Evolutionary conservation across 2,113 vertebrate genomes (phyloP), one percentile per base, ranked within the genome.

Genomic region (Furnarius figulus): DNA sequence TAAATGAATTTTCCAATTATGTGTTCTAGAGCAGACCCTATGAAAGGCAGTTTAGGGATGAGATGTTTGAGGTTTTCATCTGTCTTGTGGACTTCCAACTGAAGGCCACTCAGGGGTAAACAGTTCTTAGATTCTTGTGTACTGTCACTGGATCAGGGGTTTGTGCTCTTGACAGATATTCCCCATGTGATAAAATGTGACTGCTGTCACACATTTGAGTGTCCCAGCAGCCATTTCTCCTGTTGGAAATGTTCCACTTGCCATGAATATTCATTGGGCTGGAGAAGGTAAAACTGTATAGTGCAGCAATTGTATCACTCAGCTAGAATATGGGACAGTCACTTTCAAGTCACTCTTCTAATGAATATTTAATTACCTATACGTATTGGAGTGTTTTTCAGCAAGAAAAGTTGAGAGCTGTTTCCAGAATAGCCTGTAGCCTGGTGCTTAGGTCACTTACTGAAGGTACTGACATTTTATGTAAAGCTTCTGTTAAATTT

Each of bases 321-420:
- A 15, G 67, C 49, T 67, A 62, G 79, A 92, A 89, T 74, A 77
- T 50, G 61, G 93, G 73, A 86, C 83, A 84, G 88, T 61, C 55
- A 37, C 66, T 79, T 85, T 62, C 50, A 59, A 86, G 90, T 90
- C 83, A 70, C 16, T 83, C 55, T 81, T 77, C 73, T 93, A 84
- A 90, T 95, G 42, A 90, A 89, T 90, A 40, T 78, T 90, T 81
- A 84, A 95, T 84, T 92, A 87, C 85, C 84, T 90, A 28, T 71
- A 35, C 0, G 0, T 46, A 31, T 52, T 73, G 40, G n/a, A 80
- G 35, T 56, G 55, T 62, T 76, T 76, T 93, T 66, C 71, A 88
- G 37, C 47, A 72, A 59, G 53, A 90, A 93, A 44, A 80, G 8
- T 84, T 83, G 56, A 46, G 79, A 70, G 21, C 63, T 86, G 7